These are phyloP conservation scores for Plutella xylostella DNA, from an alignment of 2,888 invertebrate genomes.

Conservation along the genomic window DNA sequence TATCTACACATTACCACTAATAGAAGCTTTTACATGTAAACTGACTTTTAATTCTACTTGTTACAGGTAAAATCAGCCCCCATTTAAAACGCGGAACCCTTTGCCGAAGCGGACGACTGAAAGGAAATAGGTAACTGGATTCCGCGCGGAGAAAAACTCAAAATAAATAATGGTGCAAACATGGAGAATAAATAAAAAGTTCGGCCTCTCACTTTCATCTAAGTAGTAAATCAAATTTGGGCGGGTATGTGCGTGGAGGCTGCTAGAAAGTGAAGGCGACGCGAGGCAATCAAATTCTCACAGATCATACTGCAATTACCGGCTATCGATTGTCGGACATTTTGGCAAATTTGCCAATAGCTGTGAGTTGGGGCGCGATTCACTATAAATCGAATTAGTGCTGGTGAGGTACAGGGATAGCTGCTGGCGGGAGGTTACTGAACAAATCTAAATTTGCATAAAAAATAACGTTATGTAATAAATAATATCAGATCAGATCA, in stretches of 20 bases:
- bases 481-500: too few species aligned
- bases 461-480: too few species aligned
- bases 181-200: constrained; percentile 53
- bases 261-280: constrained; percentile 52
- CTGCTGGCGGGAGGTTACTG: constrained; percentile 6
- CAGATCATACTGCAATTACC: constrained; percentile 20
- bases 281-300: constrained; percentile 28
- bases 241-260: constrained; percentile 30
- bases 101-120: background rate
- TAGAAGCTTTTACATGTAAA: background rate
- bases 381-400: constrained; percentile 2
- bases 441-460: too few species aligned
- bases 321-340: constrained; percentile 21
- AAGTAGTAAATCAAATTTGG: constrained; percentile 39
- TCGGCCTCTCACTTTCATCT: constrained; percentile 57
- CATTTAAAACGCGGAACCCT: background rate
- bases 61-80: constrained; percentile 14
- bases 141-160: background rate
- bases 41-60: constrained; percentile 5
- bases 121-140: background rate
- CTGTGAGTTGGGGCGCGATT: background rate
- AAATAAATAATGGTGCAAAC: constrained; percentile 42
- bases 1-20: constrained; percentile 4
- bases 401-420: background rate
- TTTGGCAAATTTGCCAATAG: constrained; percentile 25